Evolutionary conservation across 2,113 vertebrate genomes (phyloP).

Genomic region (Dissostichus mawsoni): DNA sequence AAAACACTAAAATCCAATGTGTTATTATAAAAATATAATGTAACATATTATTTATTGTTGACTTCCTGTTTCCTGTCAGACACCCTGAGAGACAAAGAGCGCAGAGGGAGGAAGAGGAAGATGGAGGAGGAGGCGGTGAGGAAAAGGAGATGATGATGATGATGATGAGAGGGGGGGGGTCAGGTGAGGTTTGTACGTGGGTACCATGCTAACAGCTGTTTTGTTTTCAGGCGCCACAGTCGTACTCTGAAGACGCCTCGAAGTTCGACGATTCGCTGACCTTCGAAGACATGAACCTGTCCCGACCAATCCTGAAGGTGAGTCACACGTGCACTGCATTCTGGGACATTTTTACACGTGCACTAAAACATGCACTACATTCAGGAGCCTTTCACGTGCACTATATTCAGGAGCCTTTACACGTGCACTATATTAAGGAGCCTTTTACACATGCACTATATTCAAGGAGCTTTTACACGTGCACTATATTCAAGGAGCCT

Average conservation of each 20-base stretch:
- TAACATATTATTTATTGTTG: background rate
- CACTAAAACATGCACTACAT: no score
- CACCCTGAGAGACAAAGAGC: slow-evolving; percentile 89
- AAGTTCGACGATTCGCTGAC: slow-evolving; percentile 90
- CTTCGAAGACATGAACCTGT: slow-evolving; percentile 98
- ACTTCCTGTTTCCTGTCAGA: slow-evolving; percentile 79
- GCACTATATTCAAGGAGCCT: no score
- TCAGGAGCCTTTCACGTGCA: no score
- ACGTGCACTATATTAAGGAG: no score
- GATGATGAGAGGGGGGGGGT: background rate
- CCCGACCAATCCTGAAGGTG: slow-evolving; percentile 96
- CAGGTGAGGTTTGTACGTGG: fast-evolving
- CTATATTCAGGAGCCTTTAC: no score
- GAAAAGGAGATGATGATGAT: background rate
- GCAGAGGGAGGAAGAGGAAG: slow-evolving; percentile 83
- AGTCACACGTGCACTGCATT: background rate
- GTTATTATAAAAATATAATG: no score
- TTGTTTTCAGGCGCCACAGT: slow-evolving; percentile 80
- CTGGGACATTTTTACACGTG: no score
- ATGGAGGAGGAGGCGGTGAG: slow-evolving; percentile 76
- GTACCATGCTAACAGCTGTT: slow-evolving; percentile 27
- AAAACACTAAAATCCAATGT: no score
- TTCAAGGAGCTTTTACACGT: no score
- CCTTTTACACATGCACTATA: no score
- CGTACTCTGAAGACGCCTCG: slow-evolving; percentile 93